Evolutionary conservation across 2,888 invertebrate genomes (phyloP).

Genomic region (Adelognathus sp.): DNA sequence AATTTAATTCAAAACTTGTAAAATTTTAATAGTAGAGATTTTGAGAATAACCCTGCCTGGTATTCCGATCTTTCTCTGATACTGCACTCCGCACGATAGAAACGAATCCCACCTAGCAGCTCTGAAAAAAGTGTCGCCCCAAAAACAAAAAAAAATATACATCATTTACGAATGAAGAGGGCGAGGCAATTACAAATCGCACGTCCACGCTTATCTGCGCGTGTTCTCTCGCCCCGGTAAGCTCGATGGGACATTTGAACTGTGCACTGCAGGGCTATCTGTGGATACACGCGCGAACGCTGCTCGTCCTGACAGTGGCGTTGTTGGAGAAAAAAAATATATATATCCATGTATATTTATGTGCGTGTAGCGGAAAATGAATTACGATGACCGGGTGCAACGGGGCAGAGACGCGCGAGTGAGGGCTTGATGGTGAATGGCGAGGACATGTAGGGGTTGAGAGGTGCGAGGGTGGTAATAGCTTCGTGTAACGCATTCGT

Average conservation of each 20-base stretch:
- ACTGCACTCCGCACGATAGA: too few species aligned
- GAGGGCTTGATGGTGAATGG: slow-evolving; percentile 23
- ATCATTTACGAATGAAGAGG: neutral
- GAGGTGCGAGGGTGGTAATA: slow-evolving; percentile 38
- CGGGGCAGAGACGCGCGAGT: slow-evolving; percentile 3
- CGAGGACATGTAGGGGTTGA: slow-evolving; percentile 30
- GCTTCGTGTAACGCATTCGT: slow-evolving; percentile 50
- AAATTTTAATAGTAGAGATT: too few species aligned
- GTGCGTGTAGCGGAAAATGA: slow-evolving; percentile 12
- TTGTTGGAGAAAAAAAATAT: slow-evolving; percentile 1
- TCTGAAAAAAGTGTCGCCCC: too few species aligned
- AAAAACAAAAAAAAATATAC: neutral
- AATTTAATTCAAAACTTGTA: too few species aligned
- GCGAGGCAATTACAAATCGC: slow-evolving; percentile 38
- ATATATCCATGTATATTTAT: neutral
- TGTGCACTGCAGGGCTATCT: neutral
- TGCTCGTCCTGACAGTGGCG: slow-evolving; percentile 15
- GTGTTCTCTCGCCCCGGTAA: slow-evolving; percentile 24
- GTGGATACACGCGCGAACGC: neutral
- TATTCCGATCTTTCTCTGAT: too few species aligned
- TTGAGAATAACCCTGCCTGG: too few species aligned
- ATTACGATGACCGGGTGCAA: slow-evolving; percentile 18
- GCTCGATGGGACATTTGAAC: slow-evolving; percentile 36
- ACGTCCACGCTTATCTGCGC: slow-evolving; percentile 20
- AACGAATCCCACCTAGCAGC: too few species aligned